phyloP scores from a whole-genome alignment of 2,888 invertebrate genomes.

The Trichopria drosophilae region DNA sequence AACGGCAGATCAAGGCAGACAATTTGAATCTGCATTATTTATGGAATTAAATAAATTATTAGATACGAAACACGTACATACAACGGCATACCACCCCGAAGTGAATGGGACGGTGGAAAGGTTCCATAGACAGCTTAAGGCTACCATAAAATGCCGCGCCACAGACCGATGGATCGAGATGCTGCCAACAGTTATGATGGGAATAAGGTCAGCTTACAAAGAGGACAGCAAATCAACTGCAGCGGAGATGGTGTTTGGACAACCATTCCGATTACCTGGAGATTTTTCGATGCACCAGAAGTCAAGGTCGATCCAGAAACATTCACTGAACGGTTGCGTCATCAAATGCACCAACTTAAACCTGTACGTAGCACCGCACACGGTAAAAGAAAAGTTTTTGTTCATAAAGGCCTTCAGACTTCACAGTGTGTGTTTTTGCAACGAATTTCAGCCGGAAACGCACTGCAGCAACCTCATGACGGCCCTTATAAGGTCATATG shows the following conservation, averaged over 20 bases:
- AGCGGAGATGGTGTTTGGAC: too few species aligned
- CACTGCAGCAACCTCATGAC: slow-evolving; percentile 30
- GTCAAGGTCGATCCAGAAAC: slow-evolving; percentile 1
- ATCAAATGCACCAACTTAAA: slow-evolving; percentile 12
- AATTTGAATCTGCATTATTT: slow-evolving; percentile 50
- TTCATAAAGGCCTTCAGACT: slow-evolving; percentile 26
- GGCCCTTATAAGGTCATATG: slow-evolving; percentile 30
- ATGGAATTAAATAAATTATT: slow-evolving; percentile 27
- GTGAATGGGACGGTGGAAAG: slow-evolving; percentile 40
- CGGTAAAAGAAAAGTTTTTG: slow-evolving; percentile 19
- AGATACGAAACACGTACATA: slow-evolving; percentile 21
- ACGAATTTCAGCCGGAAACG: slow-evolving; percentile 14
- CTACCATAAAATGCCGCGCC: slow-evolving; percentile 32
- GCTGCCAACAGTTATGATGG: slow-evolving; percentile 36
- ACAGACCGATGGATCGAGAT: slow-evolving; percentile 28
- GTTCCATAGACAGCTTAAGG: slow-evolving; percentile 39
- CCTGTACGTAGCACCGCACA: slow-evolving; percentile 16
- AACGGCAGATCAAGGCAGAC: slow-evolving; percentile 48
- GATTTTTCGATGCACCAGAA: slow-evolving; percentile 36
- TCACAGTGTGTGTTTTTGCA: slow-evolving; percentile 30
- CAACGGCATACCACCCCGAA: slow-evolving; percentile 34
- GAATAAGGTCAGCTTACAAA: slow-evolving; percentile 25
- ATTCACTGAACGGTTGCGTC: slow-evolving; percentile 9
- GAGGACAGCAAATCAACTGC: too few species aligned
- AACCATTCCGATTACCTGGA: slow-evolving; percentile 37